These are phyloP conservation scores for Drosophila tristis DNA, from an alignment of 1,140 invertebrate species.

Conservation along the genomic window DNA sequence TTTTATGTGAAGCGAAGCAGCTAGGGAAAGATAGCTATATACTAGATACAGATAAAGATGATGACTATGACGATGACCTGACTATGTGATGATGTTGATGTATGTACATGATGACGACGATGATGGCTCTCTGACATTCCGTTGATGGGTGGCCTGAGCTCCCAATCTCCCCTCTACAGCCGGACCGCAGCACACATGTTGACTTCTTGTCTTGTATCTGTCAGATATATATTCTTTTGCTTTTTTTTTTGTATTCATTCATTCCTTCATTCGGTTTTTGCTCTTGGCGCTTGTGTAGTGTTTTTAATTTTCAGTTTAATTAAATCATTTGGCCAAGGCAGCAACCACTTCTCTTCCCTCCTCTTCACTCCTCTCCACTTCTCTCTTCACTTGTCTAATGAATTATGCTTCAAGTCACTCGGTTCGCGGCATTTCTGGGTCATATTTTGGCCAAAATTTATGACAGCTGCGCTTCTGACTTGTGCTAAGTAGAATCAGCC, in stretches of 20 bases:
- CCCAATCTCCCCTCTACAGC: constrained; percentile 3
- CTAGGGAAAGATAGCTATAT: constrained; percentile 5
- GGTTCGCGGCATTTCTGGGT: constrained; percentile 35
- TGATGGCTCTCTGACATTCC: constrained; percentile 53
- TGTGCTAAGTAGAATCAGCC: constrained; percentile 64
- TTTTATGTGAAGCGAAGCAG: constrained; percentile 45
- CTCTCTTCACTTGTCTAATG: constrained; percentile 20
- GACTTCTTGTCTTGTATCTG: constrained; percentile 55
- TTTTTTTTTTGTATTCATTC: constrained; percentile 3
- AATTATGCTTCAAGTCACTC: constrained; percentile 50
- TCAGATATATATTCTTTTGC: constrained; percentile 44
- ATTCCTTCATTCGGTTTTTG: constrained; percentile 2
- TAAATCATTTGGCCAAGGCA: constrained; percentile 61
- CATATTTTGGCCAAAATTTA: constrained; percentile 68
- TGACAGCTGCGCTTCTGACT: constrained; percentile 54
- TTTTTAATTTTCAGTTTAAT: constrained; percentile 75
- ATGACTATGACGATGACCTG: constrained; percentile 24
- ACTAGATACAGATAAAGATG: constrained; percentile 28
- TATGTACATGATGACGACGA: constrained; percentile 14
- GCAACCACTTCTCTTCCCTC: background rate
- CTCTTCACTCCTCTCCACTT: background rate
- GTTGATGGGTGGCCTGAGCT: constrained; percentile 66
- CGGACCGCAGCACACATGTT: background rate
- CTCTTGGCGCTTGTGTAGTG: constrained; percentile 46
- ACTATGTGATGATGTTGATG: background rate